Conservation (phyloP, 2,797 vertebrate genomes). For the Mastacembelus armatus region DNA sequence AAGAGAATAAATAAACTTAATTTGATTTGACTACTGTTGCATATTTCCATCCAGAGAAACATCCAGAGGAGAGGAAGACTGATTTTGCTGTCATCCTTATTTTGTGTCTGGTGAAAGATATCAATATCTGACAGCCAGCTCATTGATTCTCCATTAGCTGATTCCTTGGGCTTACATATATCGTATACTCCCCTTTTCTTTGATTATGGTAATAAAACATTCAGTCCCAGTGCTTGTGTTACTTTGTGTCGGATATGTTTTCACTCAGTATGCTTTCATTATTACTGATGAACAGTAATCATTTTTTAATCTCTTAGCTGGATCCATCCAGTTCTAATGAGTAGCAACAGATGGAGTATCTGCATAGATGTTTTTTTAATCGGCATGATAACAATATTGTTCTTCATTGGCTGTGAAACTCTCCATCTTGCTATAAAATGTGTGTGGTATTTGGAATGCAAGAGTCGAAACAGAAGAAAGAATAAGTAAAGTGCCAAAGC, state of each 20-base stretch:
- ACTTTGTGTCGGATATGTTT: constrained; percentile 54
- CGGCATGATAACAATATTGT: constrained; percentile 47
- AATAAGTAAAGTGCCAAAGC: too few relatives aligned
- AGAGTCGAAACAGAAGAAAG: constrained; percentile 11
- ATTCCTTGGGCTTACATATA: constrained; percentile 52
- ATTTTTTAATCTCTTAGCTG: constrained; percentile 66
- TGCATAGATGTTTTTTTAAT: constrained; percentile 72
- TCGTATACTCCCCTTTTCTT: constrained; percentile 42
- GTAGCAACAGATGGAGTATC: constrained; percentile 70
- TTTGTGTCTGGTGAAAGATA: constrained; percentile 60
- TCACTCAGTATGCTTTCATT: constrained; percentile 55
- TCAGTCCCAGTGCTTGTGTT: constrained; percentile 37
- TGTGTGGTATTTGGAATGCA: constrained; percentile 25
- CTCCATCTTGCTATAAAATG: constrained; percentile 31
- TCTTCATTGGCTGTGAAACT: constrained; percentile 46
- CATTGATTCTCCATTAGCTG: constrained; percentile 73
- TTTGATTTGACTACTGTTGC: constrained; percentile 48
- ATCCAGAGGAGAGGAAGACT: constrained; percentile 48
- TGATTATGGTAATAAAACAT: constrained; percentile 72
- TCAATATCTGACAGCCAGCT: constrained; percentile 72
- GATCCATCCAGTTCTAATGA: constrained; percentile 66
- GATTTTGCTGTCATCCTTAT: constrained; percentile 64
- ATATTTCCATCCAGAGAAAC: constrained; percentile 39
- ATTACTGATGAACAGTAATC: constrained; percentile 69
- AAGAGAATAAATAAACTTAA: constrained; percentile 49